Percentiles rank a stretch among this genome's conserved stretches.
Evolutionary conservation across 1,140 invertebrate genomes (phyloP).

Genomic region (Epicauta chinensis): DNA sequence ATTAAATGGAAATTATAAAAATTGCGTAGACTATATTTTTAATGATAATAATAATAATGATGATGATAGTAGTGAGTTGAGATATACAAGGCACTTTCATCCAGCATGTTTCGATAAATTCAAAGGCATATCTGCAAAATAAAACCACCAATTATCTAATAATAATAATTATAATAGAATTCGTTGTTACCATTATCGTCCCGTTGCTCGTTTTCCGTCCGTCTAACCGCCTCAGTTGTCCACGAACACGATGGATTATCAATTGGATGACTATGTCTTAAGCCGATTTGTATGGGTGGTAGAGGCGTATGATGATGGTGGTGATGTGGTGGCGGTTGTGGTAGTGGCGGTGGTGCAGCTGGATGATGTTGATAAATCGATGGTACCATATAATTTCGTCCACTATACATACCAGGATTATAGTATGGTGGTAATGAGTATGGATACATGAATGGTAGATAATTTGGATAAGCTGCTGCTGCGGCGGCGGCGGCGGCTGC

Average conservation of each 20-base stretch:
- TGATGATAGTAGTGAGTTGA: slow-evolving; percentile 1
- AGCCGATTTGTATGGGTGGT: not conserved
- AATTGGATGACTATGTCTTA: slow-evolving; percentile 18
- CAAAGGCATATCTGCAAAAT: slow-evolving; percentile 40
- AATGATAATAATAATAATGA: not conserved
- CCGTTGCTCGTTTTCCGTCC: slow-evolving; percentile 20
- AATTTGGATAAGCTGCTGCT: slow-evolving; percentile 18
- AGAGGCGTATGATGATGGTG: too few species aligned
- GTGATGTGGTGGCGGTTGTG: slow-evolving; percentile 16
- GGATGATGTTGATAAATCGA: slow-evolving; percentile 25
- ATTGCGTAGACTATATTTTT: too few species aligned
- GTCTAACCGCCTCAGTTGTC: slow-evolving; percentile 25
- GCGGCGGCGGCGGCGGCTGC: not conserved
- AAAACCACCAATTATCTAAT: too few species aligned
- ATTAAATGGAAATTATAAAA: too few species aligned
- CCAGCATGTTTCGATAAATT: slow-evolving; percentile 40
- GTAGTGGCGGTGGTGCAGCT: slow-evolving; percentile 10
- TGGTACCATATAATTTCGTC: slow-evolving; percentile 30
- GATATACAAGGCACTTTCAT: slow-evolving; percentile 18
- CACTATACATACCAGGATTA: slow-evolving; percentile 24
- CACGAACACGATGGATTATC: slow-evolving; percentile 34
- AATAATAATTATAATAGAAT: not conserved
- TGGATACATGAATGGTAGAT: slow-evolving; percentile 34
- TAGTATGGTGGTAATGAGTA: slow-evolving; percentile 36
- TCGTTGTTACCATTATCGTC: slow-evolving; percentile 34